Evolutionary conservation across 1,140 invertebrate genomes (phyloP).

Genomic region (Orchesella cincta): DNA sequence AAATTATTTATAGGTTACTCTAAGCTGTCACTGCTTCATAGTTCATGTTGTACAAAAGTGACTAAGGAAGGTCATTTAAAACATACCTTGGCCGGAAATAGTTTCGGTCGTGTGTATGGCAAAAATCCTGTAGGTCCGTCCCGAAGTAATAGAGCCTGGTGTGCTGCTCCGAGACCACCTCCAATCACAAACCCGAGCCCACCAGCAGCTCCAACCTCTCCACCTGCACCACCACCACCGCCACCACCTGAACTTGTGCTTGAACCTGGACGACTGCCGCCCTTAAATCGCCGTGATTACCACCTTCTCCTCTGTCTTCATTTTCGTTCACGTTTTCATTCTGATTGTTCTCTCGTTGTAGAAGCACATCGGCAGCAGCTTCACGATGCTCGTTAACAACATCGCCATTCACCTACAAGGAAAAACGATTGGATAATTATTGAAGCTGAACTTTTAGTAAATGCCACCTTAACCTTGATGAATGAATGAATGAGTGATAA

Average conservation of each 20-base stretch:
- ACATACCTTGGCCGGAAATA: constrained; percentile 47
- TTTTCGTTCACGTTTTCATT: constrained; percentile 38
- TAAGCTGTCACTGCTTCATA: neutral
- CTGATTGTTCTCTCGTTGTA: constrained; percentile 56
- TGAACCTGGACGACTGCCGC: constrained; percentile 10
- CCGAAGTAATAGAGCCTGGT: constrained; percentile 76
- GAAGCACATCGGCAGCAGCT: constrained; percentile 55
- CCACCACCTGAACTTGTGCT: neutral
- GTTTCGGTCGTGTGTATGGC: constrained; percentile 78
- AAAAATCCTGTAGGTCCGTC: constrained; percentile 80
- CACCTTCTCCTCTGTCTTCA: constrained; percentile 30
- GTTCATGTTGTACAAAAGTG: neutral
- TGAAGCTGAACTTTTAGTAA: neutral
- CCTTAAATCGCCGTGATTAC: constrained; percentile 9
- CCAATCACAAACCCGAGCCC: constrained; percentile 48
- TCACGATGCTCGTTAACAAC: constrained; percentile 46
- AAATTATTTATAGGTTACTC: neutral
- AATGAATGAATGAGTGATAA: constrained; percentile 25
- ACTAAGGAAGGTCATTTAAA: neutral
- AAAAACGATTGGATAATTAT: neutral
- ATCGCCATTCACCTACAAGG: constrained; percentile 22
- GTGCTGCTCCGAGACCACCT: constrained; percentile 73
- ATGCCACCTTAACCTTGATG: neutral
- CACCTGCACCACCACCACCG: neutral
- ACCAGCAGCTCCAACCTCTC: constrained; percentile 50